These are phyloP conservation scores for Penaeus indicus DNA, from an alignment of 1,140 invertebrate species.

Conservation along the genomic window DNA sequence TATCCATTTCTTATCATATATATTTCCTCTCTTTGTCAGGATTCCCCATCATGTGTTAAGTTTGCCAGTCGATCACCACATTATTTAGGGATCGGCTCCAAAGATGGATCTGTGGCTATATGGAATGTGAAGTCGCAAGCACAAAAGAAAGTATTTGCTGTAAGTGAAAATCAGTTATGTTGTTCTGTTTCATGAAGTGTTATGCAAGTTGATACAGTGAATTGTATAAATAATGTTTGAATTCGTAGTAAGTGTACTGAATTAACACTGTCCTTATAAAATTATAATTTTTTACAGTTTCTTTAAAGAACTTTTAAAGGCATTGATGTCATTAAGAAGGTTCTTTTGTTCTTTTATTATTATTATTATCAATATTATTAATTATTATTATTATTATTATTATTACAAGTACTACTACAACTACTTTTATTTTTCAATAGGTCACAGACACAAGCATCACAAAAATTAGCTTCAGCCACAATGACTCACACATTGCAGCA, in stretches of 20 bases:
- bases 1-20: background rate
- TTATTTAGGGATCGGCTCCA: conserved; percentile 39
- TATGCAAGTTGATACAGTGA: background rate
- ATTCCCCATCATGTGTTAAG: conserved; percentile 35
- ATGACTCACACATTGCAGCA: conserved; percentile 48
- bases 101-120: conserved; percentile 35
- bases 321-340: too few relatives aligned
- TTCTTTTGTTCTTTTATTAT: too few relatives aligned
- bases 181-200: too few relatives aligned
- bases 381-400: background rate
- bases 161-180: conserved; percentile 11
- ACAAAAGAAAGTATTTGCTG: conserved; percentile 49
- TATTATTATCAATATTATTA: background rate
- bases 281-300: too few relatives aligned
- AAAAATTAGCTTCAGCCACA: conserved; percentile 41
- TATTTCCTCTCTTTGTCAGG: conserved; percentile 8
- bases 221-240: too few relatives aligned
- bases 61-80: conserved; percentile 45
- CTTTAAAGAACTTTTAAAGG: too few relatives aligned
- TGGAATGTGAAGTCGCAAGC: conserved; percentile 54
- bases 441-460: conserved; percentile 25
- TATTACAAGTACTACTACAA: background rate
- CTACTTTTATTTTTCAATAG: background rate
- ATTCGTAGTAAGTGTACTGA: too few relatives aligned
- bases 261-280: too few relatives aligned